Base-by-base conservation (phyloP, 2,797 vertebrate species). In the Crenuchus spilurus region DNA sequence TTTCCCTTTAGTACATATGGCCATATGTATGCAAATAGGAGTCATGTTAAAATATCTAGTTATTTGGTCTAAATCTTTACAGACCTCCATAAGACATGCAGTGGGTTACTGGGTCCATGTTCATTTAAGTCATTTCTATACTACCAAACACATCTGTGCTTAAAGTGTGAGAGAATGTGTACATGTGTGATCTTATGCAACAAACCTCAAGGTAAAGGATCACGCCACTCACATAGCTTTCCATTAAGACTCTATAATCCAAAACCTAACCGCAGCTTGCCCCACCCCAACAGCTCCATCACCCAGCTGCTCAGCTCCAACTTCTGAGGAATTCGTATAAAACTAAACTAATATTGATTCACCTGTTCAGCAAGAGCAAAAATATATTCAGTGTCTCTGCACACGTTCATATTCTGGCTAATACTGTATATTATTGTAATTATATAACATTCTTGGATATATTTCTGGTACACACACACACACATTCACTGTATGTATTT, bases 341-440 rank as follows among this genome's bases (percentile, higher is more conserved):
- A 88, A 79, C 80, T 89, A 90, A 89, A 81, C 84, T 83, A 91
- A 91, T 91, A 90, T 91, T 90, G 83, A 88, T 87, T 79, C 88
- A 91, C 90, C 90, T 90, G 88, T 72, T 62, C n/a, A 1, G n/a
- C 3, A 1, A 39, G 26, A 6, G 42, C 48, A 65, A 44, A 35
- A 14, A 46, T 57, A 65, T 1, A 48, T 31, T 26, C 10, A 10
- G 39, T 30, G 22, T 33, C 63, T 11, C 31, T 6, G 7, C 24
- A 31, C 31, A 28, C 20, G 13, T 49, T 60, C 30, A 24, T 14
- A 22, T 28, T 13, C 9, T 4, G 11, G 16, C 13, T 33, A 26
- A 28, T 5, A 30, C 51, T 30, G 26, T 11, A 14, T 16, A 14
- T 16, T 16, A 30, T 26, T 30, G 9, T 14, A 16, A 54, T 16